Evolutionary conservation across 2,888 invertebrate genomes (phyloP), one percentile per base, ranked within the genome.

Genomic region (Ochropleura plecta): DNA sequence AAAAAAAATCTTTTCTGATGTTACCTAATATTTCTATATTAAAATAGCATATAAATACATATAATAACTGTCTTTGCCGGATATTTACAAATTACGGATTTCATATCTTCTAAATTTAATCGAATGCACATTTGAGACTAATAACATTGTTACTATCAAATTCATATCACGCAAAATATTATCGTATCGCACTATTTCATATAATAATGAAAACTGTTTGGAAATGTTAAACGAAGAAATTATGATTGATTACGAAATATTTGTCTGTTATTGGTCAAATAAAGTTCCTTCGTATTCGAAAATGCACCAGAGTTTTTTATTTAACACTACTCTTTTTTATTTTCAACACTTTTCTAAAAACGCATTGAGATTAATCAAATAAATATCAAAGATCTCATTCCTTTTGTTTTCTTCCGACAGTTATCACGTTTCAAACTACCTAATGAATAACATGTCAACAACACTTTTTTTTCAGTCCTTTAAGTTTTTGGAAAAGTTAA

Each of bases 241-340:
- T 90, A 88, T 91, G 86, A 91, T 92, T 88, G 85, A 89, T 92
- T 91, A 87, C 87, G 82, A 91, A 90, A 88, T 90, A 90, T 92
- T 93, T 94, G 93, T 94, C 94, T 93, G 92, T 94, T 94, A 94
- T 93, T 94, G 94, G 93, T 94, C 93, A 94, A 96, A 95, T 96
- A 96, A 96, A 96, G 95, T 95, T 96, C 95, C 96, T 95, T 95
- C 94, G 89, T 93, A 94, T 92, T 92, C 90, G 84, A 89, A 90
- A 89, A 89, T 78, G 49, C 64, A 73, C 40, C 51, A 55, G 64
- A 75, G 81, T 73, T 87, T 91, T 81, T 89, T 89, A 70, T 71
- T 79, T 46, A 30, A 30, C 30, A 48, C 60, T n/a, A 12, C 4
- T 42, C 60, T 10, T 30, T 18, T 5, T 12, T 20, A 70, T 53